Conservation (phyloP, 2,888 invertebrate species). For the Eupithecia abbreviata region DNA sequence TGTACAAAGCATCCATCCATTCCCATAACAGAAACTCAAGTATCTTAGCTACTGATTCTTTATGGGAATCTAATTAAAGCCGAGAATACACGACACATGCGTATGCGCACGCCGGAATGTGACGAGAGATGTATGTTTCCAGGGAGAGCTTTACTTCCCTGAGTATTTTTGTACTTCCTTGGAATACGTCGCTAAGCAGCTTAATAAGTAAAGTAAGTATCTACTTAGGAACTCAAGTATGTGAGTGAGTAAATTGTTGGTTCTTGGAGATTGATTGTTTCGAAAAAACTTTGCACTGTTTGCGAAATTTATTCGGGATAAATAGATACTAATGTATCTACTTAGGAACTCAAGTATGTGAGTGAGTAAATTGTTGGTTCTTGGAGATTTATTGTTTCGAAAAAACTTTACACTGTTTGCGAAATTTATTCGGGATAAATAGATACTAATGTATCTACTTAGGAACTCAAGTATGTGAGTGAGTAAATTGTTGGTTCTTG, state of each 20-base stretch:
- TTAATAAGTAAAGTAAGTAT: neutral
- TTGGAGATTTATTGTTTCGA: too few species aligned
- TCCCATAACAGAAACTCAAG: slow-evolving; percentile 7
- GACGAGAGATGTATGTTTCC: slow-evolving; percentile 41
- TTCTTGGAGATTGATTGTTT: neutral
- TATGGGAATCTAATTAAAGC: slow-evolving; percentile 41
- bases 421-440: too few species aligned
- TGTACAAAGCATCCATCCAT: neutral
- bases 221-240: neutral
- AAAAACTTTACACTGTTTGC: too few species aligned
- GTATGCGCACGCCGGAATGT: slow-evolving; percentile 37
- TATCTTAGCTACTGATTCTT: slow-evolving; percentile 9
- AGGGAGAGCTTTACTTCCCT: slow-evolving; percentile 38
- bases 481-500: neutral
- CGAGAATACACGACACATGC: slow-evolving; percentile 40
- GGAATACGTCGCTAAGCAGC: slow-evolving; percentile 2
- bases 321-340: too few species aligned
- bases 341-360: neutral
- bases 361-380: neutral
- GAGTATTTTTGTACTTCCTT: slow-evolving; percentile 35
- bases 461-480: neutral
- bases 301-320: too few species aligned
- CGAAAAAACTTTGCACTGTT: too few species aligned
- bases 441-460: too few species aligned
- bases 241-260: neutral